A percentile compares a stretch with the other conserved stretches of the same genome.
Evolutionary conservation across 2,888 invertebrate species (phyloP).

Genomic region (Sussaba pulchella): DNA sequence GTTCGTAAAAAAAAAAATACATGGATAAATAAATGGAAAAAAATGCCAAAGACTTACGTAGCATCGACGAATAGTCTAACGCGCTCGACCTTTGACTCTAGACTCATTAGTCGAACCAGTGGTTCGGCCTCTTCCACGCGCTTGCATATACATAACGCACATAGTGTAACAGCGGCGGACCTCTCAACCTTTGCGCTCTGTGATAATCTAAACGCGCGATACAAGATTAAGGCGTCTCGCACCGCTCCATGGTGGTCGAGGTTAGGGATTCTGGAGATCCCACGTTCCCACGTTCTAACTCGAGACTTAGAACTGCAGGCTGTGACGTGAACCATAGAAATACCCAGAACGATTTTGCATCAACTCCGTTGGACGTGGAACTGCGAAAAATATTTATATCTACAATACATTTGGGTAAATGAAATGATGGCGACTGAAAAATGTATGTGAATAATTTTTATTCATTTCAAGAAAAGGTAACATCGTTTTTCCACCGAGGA

Average conservation of each 20-base stretch:
- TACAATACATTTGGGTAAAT: not conserved
- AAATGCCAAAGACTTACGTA: not conserved
- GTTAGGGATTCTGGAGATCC: conserved; percentile 35
- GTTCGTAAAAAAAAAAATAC: conserved; percentile 2
- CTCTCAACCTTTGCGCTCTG: conserved; percentile 56
- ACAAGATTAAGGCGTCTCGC: conserved; percentile 64
- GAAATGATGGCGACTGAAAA: too few species aligned
- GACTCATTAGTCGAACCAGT: conserved; percentile 50
- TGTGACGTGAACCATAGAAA: conserved; percentile 44
- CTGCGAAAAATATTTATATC: not conserved
- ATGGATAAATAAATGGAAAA: too few species aligned
- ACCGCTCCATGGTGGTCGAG: conserved; percentile 55
- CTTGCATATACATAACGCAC: conserved; percentile 9
- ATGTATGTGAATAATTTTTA: too few species aligned
- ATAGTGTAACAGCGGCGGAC: conserved; percentile 38
- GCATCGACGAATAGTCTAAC: conserved; percentile 35
- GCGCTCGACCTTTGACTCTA: conserved; percentile 40
- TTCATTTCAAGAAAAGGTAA: too few species aligned
- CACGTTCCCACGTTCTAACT: conserved; percentile 60
- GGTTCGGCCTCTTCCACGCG: conserved; percentile 26
- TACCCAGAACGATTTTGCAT: conserved; percentile 22
- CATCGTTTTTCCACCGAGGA: too few species aligned
- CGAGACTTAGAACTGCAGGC: conserved; percentile 17
- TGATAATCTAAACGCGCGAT: conserved; percentile 63
- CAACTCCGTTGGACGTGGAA: not conserved